These are phyloP conservation scores for Heliocidaris erythrogramma DNA, from an alignment of 35 echinoderm and acorn worm species.

Conservation along the genomic window DNA sequence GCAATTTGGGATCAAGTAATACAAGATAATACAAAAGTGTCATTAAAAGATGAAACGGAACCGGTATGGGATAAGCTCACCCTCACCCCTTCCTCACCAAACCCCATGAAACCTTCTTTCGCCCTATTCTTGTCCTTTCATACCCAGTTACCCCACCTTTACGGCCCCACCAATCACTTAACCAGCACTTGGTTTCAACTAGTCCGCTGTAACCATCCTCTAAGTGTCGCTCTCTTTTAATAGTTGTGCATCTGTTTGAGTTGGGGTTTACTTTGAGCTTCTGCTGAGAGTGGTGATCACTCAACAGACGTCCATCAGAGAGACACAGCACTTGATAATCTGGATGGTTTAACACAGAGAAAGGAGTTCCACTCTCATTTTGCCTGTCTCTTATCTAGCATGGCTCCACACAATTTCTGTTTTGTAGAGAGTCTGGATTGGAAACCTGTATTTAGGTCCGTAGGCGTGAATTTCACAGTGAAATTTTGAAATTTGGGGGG, in stretches of 20 bases:
- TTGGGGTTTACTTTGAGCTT: conserved; percentile 35
- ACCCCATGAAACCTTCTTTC: too few species aligned
- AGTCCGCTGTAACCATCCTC: conserved; percentile 12
- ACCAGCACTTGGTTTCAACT: conserved; percentile 27
- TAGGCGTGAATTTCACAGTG: too few species aligned
- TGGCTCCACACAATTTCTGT: too few species aligned
- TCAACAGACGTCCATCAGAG: conserved; percentile 12
- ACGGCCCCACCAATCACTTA: conserved; percentile 22
- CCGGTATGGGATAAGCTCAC: too few species aligned
- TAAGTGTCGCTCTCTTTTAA: conserved; percentile 43
- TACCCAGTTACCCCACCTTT: background rate
- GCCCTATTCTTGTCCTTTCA: too few species aligned
- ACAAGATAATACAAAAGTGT: too few species aligned
- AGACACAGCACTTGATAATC: conserved; percentile 3
- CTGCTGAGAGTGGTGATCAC: conserved; percentile 46
- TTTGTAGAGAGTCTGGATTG: too few species aligned
- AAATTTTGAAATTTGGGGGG: too few species aligned
- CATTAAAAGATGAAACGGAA: too few species aligned
- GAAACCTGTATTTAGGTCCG: too few species aligned
- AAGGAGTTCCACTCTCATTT: background rate
- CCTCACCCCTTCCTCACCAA: too few species aligned
- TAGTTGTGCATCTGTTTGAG: conserved; percentile 41
- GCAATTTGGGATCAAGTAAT: too few species aligned
- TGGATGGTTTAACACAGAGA: background rate
- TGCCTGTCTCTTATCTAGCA: background rate